phyloP scores from a whole-genome alignment of 2,888 invertebrate species.

The Heliconius ismenius region DNA sequence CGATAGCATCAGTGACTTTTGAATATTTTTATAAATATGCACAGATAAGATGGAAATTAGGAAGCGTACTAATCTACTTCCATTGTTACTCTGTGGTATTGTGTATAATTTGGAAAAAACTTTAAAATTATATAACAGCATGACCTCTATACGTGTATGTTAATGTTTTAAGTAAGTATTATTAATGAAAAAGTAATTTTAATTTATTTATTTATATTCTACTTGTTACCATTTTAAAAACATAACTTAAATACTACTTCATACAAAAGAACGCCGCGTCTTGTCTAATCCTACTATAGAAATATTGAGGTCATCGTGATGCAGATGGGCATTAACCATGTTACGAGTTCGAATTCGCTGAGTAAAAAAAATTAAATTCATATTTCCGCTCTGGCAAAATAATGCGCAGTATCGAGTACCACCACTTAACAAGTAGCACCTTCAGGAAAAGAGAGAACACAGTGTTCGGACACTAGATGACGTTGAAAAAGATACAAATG shows the following conservation, averaged over 20 bases:
- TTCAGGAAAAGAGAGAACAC: not conserved
- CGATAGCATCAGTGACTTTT: conserved; percentile 4
- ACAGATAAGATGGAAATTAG: conserved; percentile 4
- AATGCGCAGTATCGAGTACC: not conserved
- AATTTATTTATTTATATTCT: too few relatives aligned
- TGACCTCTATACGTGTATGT: not conserved
- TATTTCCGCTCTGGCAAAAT: not conserved
- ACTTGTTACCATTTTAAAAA: too few relatives aligned
- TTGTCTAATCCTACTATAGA: not conserved
- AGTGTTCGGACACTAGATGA: not conserved
- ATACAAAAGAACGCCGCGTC: not conserved
- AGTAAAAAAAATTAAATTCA: too few relatives aligned
- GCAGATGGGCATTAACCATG: too few relatives aligned
- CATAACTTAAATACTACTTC: too few relatives aligned
- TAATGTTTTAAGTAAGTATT: not conserved
- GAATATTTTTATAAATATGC: conserved; percentile 1
- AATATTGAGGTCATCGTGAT: too few relatives aligned
- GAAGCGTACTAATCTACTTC: conserved; percentile 12
- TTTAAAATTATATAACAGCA: not conserved
- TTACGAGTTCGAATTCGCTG: too few relatives aligned
- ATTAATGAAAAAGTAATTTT: not conserved
- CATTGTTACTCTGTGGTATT: conserved; percentile 1
- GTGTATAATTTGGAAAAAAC: not conserved
- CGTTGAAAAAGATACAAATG: not conserved
- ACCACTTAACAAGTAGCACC: not conserved